Conservation (phyloP, 2,888 invertebrate genomes). For the Cantharis flavilabris region DNA sequence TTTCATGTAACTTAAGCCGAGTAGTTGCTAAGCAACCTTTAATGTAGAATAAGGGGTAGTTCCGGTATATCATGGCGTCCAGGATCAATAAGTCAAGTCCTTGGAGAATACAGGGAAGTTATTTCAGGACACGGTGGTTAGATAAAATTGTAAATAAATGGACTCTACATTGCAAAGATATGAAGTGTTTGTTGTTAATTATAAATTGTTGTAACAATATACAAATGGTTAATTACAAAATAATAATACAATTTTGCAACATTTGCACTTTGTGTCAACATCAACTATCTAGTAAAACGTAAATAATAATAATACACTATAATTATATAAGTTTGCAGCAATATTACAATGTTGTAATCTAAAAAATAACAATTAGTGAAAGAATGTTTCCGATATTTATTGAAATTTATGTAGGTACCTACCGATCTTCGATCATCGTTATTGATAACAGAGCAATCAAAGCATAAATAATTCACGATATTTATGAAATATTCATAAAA, state of each 20-base stretch:
- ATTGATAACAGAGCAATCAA: neutral
- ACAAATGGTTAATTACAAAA: neutral
- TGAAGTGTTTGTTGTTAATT: neutral
- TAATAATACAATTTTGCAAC: neutral
- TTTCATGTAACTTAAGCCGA: slow-evolving; percentile 41
- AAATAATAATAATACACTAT: neutral
- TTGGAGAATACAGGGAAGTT: slow-evolving; percentile 40
- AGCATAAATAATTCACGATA: neutral
- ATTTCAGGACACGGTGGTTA: neutral
- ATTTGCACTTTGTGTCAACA: neutral
- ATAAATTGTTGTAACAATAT: neutral
- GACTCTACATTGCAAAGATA: neutral
- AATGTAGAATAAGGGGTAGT: slow-evolving; percentile 43
- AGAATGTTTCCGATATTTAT: neutral
- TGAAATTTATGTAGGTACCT: neutral
- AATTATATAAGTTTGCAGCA: neutral
- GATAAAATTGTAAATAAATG: neutral
- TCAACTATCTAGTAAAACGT: too few relatives aligned
- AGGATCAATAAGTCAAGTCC: slow-evolving; percentile 55
- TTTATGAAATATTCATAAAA: neutral
- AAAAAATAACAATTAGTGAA: neutral
- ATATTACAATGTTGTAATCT: neutral
- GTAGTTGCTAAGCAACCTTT: slow-evolving; percentile 49
- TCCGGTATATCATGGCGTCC: slow-evolving; percentile 50
- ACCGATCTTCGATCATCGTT: neutral